Base-by-base conservation (phyloP, 2,113 vertebrate species). In the Phalacrocorax aristotelis region DNA sequence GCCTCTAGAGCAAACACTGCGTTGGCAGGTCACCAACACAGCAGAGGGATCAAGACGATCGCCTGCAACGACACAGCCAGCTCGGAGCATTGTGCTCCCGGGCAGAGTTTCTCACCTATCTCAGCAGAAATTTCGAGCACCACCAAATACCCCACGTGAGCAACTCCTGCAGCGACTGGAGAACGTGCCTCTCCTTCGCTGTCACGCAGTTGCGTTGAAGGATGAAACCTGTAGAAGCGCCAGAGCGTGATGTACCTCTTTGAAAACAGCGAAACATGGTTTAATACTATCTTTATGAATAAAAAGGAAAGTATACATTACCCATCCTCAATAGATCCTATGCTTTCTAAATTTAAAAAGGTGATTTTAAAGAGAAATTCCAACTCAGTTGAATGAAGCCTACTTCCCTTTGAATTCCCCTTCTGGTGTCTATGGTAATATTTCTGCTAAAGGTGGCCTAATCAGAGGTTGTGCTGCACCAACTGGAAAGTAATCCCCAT, bases 11-110 rank as follows among this genome's bases (percentile, higher is more conserved):
- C 44, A 52, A 21, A 19, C 54, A 8, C 8, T 2, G 11, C 3
- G 0, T 26, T 25, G n/a, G 34, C 3, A 9, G 46, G 34, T 30
- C 5, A 1, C 4, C 40, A 34, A 2, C 38, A 6, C 11, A 12
- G 15, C 65, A 38, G 61, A 29, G 42, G 11, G 42, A 3, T 18
- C 8, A 9, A 58, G 61, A 13, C 3, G n/a, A 10, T 46, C 11
- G 10, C 46, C 40, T 22, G 5, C 17, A 10, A 4, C 1, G 1
- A 30, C 38, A 58, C 26, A 7, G 7, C 4, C 58, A 61, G 40
- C 32, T 55, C n/a, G 1, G 5, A 9, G 10, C 1, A 5, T 4
- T 34, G 15, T 15, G 9, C 6, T 49, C 40, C 32, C 30, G 6
- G 4, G 15, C 30, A 17, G 58, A 87, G 68, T 9, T 44, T 34